Percentiles rank a stretch among this genome's conserved stretches.
Conservation (phyloP, 1,140 invertebrate species). For the Acromyrmex echinatior region DNA sequence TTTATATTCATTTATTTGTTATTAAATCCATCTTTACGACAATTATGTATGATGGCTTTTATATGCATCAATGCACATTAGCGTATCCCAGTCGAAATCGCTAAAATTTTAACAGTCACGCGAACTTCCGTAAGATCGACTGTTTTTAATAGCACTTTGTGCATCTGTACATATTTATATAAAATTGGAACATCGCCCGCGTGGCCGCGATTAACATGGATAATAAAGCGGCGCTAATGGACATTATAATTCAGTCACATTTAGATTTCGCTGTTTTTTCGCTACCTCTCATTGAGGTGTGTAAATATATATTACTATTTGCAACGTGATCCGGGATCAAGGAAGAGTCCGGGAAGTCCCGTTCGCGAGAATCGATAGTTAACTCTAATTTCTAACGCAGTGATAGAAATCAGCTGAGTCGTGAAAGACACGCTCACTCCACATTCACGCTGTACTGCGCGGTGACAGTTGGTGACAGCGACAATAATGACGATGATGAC, state of each 20-base stretch:
- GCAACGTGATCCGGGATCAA: not conserved
- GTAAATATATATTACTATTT: not conserved
- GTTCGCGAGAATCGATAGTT: not conserved
- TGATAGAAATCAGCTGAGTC: not conserved
- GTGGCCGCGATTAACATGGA: slow-evolving; percentile 28
- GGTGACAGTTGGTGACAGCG: slow-evolving; percentile 1
- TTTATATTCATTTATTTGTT: too few relatives aligned
- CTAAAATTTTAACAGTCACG: too few relatives aligned
- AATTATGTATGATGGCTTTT: too few relatives aligned
- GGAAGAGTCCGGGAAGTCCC: not conserved
- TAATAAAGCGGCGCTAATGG: slow-evolving; percentile 37
- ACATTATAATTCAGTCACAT: not conserved
- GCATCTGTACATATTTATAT: too few relatives aligned
- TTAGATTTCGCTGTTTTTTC: not conserved
- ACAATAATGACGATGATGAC: not conserved
- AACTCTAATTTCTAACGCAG: too few relatives aligned
- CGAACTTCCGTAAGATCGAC: too few relatives aligned
- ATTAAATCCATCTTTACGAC: too few relatives aligned
- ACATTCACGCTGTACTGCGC: not conserved
- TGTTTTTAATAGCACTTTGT: too few relatives aligned
- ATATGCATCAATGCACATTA: too few relatives aligned
- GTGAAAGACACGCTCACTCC: too few relatives aligned
- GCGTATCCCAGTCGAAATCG: too few relatives aligned
- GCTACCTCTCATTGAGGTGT: not conserved
- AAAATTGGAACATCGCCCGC: slow-evolving; percentile 17